These are phyloP conservation scores for Lophotis ruficrista DNA, from an alignment of 2,113 vertebrate genomes.

Conservation along the genomic window DNA sequence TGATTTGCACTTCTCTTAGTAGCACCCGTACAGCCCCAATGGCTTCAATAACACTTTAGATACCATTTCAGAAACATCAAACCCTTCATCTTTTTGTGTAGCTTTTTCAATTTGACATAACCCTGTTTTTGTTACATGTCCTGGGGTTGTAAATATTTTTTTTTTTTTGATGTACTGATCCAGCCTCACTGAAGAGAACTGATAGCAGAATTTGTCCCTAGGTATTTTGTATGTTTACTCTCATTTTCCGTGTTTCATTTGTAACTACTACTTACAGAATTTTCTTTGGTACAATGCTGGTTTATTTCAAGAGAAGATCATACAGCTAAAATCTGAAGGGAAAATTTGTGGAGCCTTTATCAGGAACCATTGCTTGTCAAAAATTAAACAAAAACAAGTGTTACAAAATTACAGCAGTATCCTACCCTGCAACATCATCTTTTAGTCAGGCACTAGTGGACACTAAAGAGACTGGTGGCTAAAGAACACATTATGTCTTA, in stretches of 20 bases:
- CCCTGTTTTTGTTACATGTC: neutral
- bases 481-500: neutral
- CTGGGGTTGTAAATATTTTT: neutral
- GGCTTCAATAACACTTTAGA: neutral
- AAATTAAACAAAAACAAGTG: neutral
- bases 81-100: conserved; percentile 22
- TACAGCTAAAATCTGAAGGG: neutral
- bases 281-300: neutral
- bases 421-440: neutral
- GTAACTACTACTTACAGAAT: neutral
- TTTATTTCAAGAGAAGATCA: neutral
- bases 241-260: neutral
- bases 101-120: conserved; percentile 16
- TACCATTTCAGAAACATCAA: conserved; percentile 22
- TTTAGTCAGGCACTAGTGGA: neutral
- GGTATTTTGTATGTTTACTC: neutral
- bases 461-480: neutral
- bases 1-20: neutral
- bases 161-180: neutral
- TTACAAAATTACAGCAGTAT: neutral
- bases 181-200: neutral
- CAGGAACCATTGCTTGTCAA: neutral
- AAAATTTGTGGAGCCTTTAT: neutral
- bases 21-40: neutral
- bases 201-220: neutral